Evolutionary conservation across 2,888 invertebrate species (phyloP).

Genomic region (Lochmaea crataegi): DNA sequence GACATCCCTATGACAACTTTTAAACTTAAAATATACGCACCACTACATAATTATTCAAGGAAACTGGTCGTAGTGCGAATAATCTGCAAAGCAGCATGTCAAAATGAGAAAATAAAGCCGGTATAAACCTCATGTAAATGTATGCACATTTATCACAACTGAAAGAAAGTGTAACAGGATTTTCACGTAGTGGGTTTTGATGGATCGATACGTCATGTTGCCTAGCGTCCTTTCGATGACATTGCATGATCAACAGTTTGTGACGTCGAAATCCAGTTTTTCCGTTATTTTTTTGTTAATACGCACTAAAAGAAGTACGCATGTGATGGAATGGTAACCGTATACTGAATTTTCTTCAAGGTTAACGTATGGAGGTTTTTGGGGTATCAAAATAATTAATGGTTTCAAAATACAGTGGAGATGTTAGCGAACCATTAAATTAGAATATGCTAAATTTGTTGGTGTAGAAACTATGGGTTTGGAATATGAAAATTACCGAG

Average conservation of each 20-base stretch:
- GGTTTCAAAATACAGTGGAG: background rate
- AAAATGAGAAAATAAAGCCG: slow-evolving; percentile 30
- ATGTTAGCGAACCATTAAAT: background rate
- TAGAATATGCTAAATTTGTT: background rate
- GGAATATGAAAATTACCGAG: background rate
- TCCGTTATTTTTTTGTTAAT: background rate
- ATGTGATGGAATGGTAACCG: background rate
- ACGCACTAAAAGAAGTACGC: slow-evolving; percentile 12
- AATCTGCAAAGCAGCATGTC: slow-evolving; percentile 65
- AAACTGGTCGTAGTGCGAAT: slow-evolving; percentile 62
- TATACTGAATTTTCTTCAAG: slow-evolving; percentile 15
- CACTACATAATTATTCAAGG: slow-evolving; percentile 59
- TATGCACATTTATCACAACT: slow-evolving; percentile 10
- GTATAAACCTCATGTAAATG: slow-evolving; percentile 36
- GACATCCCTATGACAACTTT: slow-evolving; percentile 20
- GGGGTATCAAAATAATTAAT: background rate
- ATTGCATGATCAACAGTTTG: slow-evolving; percentile 59
- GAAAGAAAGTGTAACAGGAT: slow-evolving; percentile 30
- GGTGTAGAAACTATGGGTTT: background rate
- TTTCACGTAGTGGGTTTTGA: slow-evolving; percentile 34
- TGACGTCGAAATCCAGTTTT: slow-evolving; percentile 46
- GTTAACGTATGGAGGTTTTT: slow-evolving; percentile 2
- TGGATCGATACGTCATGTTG: slow-evolving; percentile 50
- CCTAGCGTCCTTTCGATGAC: slow-evolving; percentile 55
- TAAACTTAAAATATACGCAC: slow-evolving; percentile 51